Base-by-base conservation (phyloP, 1,140 invertebrate species). In the Pseudomyrmex pallidus region DNA sequence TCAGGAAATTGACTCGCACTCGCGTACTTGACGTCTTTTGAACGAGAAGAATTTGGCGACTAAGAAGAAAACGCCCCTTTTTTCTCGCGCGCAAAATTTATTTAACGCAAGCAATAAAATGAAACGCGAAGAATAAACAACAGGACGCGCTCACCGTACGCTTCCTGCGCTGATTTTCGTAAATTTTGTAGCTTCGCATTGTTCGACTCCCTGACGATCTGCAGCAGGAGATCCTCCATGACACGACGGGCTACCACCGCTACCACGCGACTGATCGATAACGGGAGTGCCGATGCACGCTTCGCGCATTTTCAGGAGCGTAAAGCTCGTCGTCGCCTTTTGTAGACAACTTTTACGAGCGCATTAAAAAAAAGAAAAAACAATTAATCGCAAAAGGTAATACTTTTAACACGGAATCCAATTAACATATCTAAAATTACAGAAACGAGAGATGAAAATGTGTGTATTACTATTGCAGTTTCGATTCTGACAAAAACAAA, bases 201-300 rank as follows among this genome's bases (percentile, higher is more conserved):
- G 80, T 95, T 95, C 76, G 97, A 96, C 94, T 97, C 97, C 93
- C 96, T 97, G 78, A 96, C 95, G 86, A 97, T 96, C 92, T 97
- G 96, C 91, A 96, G 95, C 66, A 98, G 95, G 90, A 98, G 95
- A 95, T 98, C 97, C 95, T 98, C 97, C 97, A 98, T 97, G 92
- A 91, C 92, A 92, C 91, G 76, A 87, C 88, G 87, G 87, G 87
- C 90, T 89, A 87, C 90, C 89, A 91, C 89, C 87, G 85, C 90
- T 90, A 88, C 90, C 90, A 92, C 89, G 88, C 83, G 89, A 90
- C 90, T 92, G 91, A 94, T 94, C 93, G 91, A 94, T 94, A 94
- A 85, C 83, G 87, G 82, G 84, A 84, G 88, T 87, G 83, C 80
- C 89, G 85, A 90, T 77, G 85, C 70, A 86, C 64, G 82, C 72